Base-by-base conservation (phyloP, 2,113 vertebrate genomes). In the Gasterosteus aculeatus region DNA sequence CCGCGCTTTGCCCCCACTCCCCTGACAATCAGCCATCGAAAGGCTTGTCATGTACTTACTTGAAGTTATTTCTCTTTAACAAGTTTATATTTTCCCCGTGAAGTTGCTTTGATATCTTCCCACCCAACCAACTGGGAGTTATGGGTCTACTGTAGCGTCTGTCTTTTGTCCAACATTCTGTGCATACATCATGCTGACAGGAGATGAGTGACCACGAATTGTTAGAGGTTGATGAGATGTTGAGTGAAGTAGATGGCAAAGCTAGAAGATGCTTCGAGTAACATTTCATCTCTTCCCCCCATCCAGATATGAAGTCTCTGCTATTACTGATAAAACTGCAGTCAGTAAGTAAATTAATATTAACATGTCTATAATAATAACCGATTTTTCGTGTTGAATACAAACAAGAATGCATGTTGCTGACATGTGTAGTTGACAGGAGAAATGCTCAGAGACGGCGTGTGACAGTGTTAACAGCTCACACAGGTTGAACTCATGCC, bases 401-500 rank as follows among this genome's bases (percentile, higher is more conserved):
- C 7, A 42, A 57, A 59, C 3, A 19, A 22, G 54, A 38, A 44
- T 46, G 10, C 61, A 59, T 54, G 22, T 26, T 26, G 22, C 22
- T 10, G 44, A 69, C 63, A 39, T 44, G 22, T 77, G 64, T 41
- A 59, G n/a, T 1, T 80, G 39, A 71, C 29, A 56, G 66, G 41
- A 73, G 68, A 78, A 71, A 72, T 73, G 46, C 56, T 80, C 39
- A 59, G 63, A 1, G 56, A 47, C 47, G 79, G 65, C 61, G 63
- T 41, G 80, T 65, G 73, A 62, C 57, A 15, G 26, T 78, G 58
- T 76, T 68, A 72, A 78, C 29, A 80, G 77, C 71, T 74, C 58
- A 67, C 76, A 84, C 87, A 81, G 82, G 65, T 86, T 87, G 33
- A 77, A 91, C 85, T 89, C 53, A 51, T 81, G 76, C 44, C 70